A percentile compares a stretch with the other conserved stretches of the same genome.
These are phyloP conservation scores for Corythucha ciliata DNA, from an alignment of 2,888 invertebrate species.

Conservation along the genomic window DNA sequence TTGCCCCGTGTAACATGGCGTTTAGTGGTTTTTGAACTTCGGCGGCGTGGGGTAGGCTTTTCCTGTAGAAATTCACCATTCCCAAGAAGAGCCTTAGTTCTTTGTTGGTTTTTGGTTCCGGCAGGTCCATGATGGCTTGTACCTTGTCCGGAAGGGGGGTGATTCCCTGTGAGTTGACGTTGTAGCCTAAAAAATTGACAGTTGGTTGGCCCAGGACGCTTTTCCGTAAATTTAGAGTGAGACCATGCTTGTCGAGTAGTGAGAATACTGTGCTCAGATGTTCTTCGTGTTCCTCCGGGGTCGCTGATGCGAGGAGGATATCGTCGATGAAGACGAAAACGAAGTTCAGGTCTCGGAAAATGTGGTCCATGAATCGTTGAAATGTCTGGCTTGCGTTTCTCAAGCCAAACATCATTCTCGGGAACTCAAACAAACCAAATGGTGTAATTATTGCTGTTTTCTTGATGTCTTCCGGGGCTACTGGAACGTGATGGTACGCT, in stretches of 20 bases:
- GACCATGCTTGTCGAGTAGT: constrained; percentile 27
- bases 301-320: constrained; percentile 34
- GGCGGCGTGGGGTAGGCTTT: constrained; percentile 39
- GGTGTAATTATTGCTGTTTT: constrained; percentile 21
- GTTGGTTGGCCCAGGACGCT: constrained; percentile 35
- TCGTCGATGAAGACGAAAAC: constrained; percentile 38
- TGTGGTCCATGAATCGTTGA: constrained; percentile 35
- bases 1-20: constrained; percentile 25
- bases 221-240: constrained; percentile 38
- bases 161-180: constrained; percentile 34
- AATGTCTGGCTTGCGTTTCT: constrained; percentile 33
- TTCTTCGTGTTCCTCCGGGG: constrained; percentile 24
- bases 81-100: constrained; percentile 38
- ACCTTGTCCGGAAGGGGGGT: constrained; percentile 33
- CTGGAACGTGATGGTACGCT: constrained; percentile 18
- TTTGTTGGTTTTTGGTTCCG: constrained; percentile 11
- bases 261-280: constrained; percentile 30
- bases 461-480: constrained; percentile 1
- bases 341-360: constrained; percentile 31
- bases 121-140: neutral
- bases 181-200: constrained; percentile 36
- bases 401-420: constrained; percentile 21
- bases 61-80: constrained; percentile 40
- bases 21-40: constrained; percentile 28
- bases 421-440: constrained; percentile 6